Evolutionary conservation across 2,888 invertebrate species (phyloP), one percentile per base, ranked within the genome.

Genomic region (Ophion ellenae): DNA sequence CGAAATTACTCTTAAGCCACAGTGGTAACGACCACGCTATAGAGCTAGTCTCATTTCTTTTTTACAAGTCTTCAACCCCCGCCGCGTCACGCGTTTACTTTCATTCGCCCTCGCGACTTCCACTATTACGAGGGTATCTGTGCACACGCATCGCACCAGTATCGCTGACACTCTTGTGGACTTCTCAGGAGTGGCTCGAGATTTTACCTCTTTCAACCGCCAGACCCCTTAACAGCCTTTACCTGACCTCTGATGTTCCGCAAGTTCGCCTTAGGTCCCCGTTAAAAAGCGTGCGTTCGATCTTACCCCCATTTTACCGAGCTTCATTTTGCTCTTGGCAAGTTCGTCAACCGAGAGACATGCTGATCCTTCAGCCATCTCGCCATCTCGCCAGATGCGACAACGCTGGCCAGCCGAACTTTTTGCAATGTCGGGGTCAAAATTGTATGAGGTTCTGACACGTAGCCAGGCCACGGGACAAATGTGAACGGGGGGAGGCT

Each of bases 1-100:
- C 86, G 64, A 89, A 89, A 89, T 88, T 84, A 87, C 87, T 86
- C 84, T 66, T 40, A 57, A 81, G 80, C 79, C 75, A 67, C 66
- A 76, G 66, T 71, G 70, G 73, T 78, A 70, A 83, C 78, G 57
- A 78, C 85, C 85, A 83, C 80, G 81, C 81, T 78, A 76, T 36
- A 57, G 36, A 69, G 61, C 17, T 20, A 36, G 71, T 64, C 82
- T 75, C 70, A 64, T 76, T 74, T 75, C 73, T 79, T 73, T 79
- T 74, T 77, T 45, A 32, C 64, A 67, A 83, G 74, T 81, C 78
- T 67, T 71, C 79, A 45, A 73, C 59, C 57, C 47, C 40, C 28
- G 32, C 14, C 36, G 74, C 69, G 80, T 81, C 83, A 86, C 85
- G 85, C 83, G 81, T 86, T 36, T 75, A 81, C 86, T 86, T 83